phyloP scores from a whole-genome alignment of 2,797 vertebrate species.

The Scarus forsteni region DNA sequence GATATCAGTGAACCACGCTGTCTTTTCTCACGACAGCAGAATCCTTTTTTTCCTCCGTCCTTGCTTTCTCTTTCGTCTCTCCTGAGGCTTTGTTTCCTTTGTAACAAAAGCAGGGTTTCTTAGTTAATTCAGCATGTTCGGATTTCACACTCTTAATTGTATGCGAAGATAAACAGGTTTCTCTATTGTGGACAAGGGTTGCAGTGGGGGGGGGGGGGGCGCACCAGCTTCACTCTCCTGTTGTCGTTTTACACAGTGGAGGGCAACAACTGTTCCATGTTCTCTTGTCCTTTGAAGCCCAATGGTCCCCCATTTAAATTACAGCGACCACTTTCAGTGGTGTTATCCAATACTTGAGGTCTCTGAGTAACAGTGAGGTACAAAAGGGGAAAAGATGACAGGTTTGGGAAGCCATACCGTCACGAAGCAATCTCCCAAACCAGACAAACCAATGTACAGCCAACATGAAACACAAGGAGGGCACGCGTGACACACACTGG shows the following conservation, averaged over 20 bases:
- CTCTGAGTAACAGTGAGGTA: slow-evolving; percentile 74
- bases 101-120: slow-evolving; percentile 83
- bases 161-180: slow-evolving; percentile 82
- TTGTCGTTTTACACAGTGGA: slow-evolving; percentile 63
- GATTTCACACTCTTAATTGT: slow-evolving; percentile 87
- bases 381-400: slow-evolving; percentile 59
- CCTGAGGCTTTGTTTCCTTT: slow-evolving; percentile 83
- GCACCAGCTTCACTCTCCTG: slow-evolving; percentile 55
- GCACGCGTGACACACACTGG: slow-evolving; percentile 27
- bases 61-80: slow-evolving; percentile 57
- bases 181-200: slow-evolving; percentile 63
- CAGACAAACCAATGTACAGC: slow-evolving; percentile 44
- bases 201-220: slow-evolving; percentile 37
- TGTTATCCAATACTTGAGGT: slow-evolving; percentile 78
- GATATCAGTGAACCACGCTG: slow-evolving; percentile 78
- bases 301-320: slow-evolving; percentile 75
- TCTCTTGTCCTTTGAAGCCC: slow-evolving; percentile 73
- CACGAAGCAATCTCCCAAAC: slow-evolving; percentile 57
- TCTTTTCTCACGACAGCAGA: slow-evolving; percentile 69
- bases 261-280: slow-evolving; percentile 72
- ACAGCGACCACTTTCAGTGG: slow-evolving; percentile 70
- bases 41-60: slow-evolving; percentile 46
- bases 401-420: slow-evolving; percentile 55
- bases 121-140: slow-evolving; percentile 84
- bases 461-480: slow-evolving; percentile 38